phyloP scores from a whole-genome alignment of 53 echinoderm and acorn worm species.

The Paracentrotus lividus region DNA sequence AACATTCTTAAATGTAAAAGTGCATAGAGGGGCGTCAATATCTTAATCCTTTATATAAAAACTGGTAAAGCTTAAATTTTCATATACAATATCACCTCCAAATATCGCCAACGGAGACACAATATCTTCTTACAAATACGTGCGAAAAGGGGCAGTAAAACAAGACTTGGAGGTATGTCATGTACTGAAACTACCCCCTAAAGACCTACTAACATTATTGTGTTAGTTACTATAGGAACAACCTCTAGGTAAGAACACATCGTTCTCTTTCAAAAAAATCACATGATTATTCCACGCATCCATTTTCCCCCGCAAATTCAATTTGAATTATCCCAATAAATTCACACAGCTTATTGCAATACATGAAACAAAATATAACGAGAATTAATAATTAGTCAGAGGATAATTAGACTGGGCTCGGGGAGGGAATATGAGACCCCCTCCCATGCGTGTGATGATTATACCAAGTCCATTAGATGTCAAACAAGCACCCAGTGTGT shows the following conservation, averaged over 20 bases:
- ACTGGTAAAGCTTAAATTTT: too few relatives aligned
- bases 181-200: conserved; percentile 51
- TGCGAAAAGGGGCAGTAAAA: not conserved
- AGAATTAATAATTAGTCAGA: not conserved
- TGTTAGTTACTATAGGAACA: conserved; percentile 35
- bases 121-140: not conserved
- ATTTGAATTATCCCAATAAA: too few relatives aligned
- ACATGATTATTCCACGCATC: not conserved
- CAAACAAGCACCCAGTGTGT: not conserved
- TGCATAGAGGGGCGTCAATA: too few relatives aligned
- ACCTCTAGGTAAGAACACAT: not conserved
- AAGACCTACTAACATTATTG: conserved; percentile 4
- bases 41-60: too few relatives aligned
- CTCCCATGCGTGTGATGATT: not conserved
- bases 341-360: too few relatives aligned
- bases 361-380: not conserved
- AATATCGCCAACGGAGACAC: not conserved
- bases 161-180: not conserved
- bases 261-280: not conserved
- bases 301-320: not conserved
- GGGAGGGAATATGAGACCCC: not conserved
- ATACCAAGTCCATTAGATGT: not conserved
- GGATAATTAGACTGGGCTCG: not conserved
- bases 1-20: too few relatives aligned
- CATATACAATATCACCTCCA: too few relatives aligned